Evolutionary conservation across 2,113 vertebrate genomes (phyloP), one percentile per base, ranked within the genome.

Genomic region (Marmota monax): DNA sequence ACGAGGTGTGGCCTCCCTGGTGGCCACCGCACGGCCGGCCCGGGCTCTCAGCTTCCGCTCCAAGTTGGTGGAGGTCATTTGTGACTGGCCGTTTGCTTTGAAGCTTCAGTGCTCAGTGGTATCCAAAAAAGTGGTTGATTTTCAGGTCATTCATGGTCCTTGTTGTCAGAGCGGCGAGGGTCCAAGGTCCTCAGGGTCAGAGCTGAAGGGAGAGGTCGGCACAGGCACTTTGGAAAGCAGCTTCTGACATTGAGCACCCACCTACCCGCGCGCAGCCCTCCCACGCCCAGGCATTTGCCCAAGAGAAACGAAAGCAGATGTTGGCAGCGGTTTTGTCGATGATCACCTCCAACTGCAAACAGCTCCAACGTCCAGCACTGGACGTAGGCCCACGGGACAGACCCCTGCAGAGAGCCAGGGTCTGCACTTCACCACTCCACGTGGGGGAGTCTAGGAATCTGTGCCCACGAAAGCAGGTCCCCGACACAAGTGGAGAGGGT

Each of bases 201-300:
- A 29, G 63, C 53, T 48, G 51, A 20, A 48, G 45, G 22, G 16
- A 22, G 29, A 39, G 58, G 48, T 70, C 37, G 45, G 65, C 2
- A 72, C 65, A 79, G 29, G 37, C 84, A 58, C 74, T 11, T 11
- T 14, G 34, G 53, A 29, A 53, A 53, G 42, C 5, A 53, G 14
- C 42, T 51, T 70, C 53, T 88, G 34, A 63, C 23, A 34, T 25
- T 20, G 29, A 37, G 32, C 23, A 48, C 13, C 7, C 34, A 22
- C 42, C 13, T 58, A 12, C n/a, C 6, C 0, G 2, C 48, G 2
- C 48, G 16, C 14, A 37, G 37, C n/a, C 23, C 1, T 8, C 4
- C 1, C 16, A 16, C 29, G 20, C 45, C 70, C 1, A 8, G 61
- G 61, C 23, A 25, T 63, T 63, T 63, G 23, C 23, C 25, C 37